Evolutionary conservation across 92 coral and sea anemone genomes (phyloP), one percentile per base, ranked within the genome.

Genomic region (Desmophyllum pertusum): DNA sequence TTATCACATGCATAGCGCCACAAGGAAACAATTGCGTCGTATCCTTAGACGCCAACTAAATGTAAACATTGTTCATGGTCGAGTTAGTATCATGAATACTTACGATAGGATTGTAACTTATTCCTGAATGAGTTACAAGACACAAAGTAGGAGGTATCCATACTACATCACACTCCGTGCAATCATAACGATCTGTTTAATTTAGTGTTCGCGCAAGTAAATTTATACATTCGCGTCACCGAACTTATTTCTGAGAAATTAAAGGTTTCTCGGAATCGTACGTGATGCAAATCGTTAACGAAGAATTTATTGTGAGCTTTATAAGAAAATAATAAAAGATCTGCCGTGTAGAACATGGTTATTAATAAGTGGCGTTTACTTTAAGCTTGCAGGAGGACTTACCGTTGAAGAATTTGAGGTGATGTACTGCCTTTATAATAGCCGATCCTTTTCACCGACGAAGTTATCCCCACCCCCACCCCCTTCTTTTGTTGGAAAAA

Each of bases 201-300:
- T 8, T 21, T 30, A 50, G 55, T 35, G 17, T 27, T 40, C 19
- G 27, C 51, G 39, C 23, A 59, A 61, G 40, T 37, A 30, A 18
- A 4, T 77, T 39, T 38, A 59, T 40, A 25, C 78, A 6, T 51
- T 31, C 15, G 39, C 31, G 29, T 6, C 4, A n/a, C n/a, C n/a
- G n/a, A n/a, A n/a, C n/a, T n/a, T n/a, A 25, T 59, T 77, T 77
- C 81, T 51, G 41, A 76, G 70, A 55, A 57, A 76, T 21, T 23
- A 4, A 23, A 10, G n/a, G n/a, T 1, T 77, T 77, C 81, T n/a
- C 81, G 52, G 81, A 77, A 76, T 61, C 23, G 13, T 39, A 59
- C 53, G 79, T 15, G 30, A 51, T 72, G 36, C 30, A 41, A 27
- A 43, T 14, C 27, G 57, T 72, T 5, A 10, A 42, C 25, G 14